phyloP scores from a whole-genome alignment of 2,888 invertebrate species.

The Bruchidius siliquastri region DNA sequence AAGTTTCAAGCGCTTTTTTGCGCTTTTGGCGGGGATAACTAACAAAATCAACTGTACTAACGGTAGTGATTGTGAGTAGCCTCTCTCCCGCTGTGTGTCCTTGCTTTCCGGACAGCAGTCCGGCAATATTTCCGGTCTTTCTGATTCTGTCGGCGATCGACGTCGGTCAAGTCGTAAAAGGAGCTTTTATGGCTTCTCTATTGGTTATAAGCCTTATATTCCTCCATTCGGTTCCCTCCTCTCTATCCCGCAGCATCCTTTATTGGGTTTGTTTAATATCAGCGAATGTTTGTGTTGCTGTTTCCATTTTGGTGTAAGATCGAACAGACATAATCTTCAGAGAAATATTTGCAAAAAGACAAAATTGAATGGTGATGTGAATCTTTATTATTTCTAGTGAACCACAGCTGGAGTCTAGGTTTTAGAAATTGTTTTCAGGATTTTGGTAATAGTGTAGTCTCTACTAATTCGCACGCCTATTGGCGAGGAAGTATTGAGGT shows the following conservation, averaged over 20 bases:
- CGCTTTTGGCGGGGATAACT: no score
- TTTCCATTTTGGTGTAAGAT: background rate
- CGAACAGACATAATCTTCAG: no score
- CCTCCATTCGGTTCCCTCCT: background rate
- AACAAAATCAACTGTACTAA: background rate
- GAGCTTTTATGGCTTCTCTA: slow-evolving; percentile 30
- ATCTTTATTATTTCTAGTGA: no score
- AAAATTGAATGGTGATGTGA: no score
- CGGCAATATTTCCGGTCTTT: slow-evolving; percentile 29
- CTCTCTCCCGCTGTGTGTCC: slow-evolving; percentile 3
- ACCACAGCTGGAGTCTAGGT: no score
- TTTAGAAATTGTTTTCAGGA: no score
- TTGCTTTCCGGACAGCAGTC: slow-evolving; percentile 15
- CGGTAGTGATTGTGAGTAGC: background rate
- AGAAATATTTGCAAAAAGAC: no score
- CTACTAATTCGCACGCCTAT: no score
- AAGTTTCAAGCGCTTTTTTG: no score
- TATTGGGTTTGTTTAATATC: background rate
- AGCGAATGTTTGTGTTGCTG: background rate
- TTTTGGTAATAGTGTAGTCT: no score
- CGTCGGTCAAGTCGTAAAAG: slow-evolving; percentile 26
- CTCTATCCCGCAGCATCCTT: background rate
- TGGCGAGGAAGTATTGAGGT: no score
- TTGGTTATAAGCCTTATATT: slow-evolving; percentile 21
- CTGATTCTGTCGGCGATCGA: slow-evolving; percentile 12